Percentiles rank a stretch among this genome's conserved stretches.
Evolutionary conservation across 2,888 invertebrate species (phyloP).

Genomic region (Sthenelais limicola): DNA sequence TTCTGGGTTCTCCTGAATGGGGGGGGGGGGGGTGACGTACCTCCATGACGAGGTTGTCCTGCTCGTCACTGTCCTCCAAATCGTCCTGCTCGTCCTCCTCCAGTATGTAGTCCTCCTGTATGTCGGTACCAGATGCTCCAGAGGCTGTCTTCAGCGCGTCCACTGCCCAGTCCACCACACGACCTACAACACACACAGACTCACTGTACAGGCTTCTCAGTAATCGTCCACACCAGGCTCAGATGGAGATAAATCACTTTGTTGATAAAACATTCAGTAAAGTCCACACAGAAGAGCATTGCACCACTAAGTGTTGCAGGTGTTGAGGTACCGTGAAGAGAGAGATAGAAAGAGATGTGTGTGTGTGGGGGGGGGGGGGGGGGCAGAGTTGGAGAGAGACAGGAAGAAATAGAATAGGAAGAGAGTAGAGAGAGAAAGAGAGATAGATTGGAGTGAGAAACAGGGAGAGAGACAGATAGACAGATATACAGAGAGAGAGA

Average conservation of each 20-base stretch:
- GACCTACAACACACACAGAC: slow-evolving; percentile 58
- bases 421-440: too few relatives aligned
- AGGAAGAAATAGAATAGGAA: too few relatives aligned
- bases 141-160: slow-evolving; percentile 66
- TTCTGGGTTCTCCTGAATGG: too few relatives aligned
- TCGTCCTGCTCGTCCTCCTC: slow-evolving; percentile 32
- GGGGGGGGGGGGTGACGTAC: too few relatives aligned
- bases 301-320: neutral
- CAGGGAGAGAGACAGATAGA: too few relatives aligned
- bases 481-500: too few relatives aligned
- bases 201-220: neutral
- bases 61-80: slow-evolving; percentile 50
- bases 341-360: too few relatives aligned
- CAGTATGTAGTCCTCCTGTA: slow-evolving; percentile 31
- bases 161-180: slow-evolving; percentile 70
- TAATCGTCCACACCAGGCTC: too few relatives aligned
- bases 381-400: too few relatives aligned
- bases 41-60: slow-evolving; percentile 46
- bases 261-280: neutral
- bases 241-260: neutral
- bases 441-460: too few relatives aligned
- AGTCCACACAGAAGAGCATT: neutral
- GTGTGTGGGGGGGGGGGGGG: too few relatives aligned
- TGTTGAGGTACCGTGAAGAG: too few relatives aligned
- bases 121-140: slow-evolving; percentile 54